Base-by-base conservation (phyloP, 2,888 invertebrate genomes). In the Chymomyza caudatula region DNA sequence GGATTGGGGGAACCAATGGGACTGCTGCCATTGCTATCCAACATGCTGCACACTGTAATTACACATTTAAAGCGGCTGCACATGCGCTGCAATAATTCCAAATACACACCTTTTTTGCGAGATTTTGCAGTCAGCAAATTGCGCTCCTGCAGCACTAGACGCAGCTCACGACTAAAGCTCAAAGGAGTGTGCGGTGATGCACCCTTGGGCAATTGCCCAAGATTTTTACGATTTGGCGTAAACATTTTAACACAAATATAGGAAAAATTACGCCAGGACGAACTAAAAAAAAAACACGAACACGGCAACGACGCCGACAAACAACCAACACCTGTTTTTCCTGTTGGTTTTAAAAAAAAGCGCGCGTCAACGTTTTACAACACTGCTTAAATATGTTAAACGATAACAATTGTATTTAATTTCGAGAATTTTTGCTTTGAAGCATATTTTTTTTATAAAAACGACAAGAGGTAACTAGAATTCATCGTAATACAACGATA, bases 101-200 rank as follows among this genome's bases (percentile, higher is more conserved):
- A 20, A 5, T 17, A 4, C 49, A 20, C 65, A 92, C 92, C 92
- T 91, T 92, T 92, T 84, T 91, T 92, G 64, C 92, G 91, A 0
- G 93, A 92, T 80, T 93, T 92, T 13, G 92, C 92, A 5, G 94
- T 93, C 25, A 94, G 86, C 29, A 94, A 90, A 87, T 94, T 94
- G 61, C 93, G 91, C 80, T 93, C 92, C 75, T 92, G 91, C 67
- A 94, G 92, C 43, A 92, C 92, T 78, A 92, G 91, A 60, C 92
- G 92, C 29, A 94, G 88, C 88, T 94, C 94, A 53, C 91, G 91
- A 80, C 93, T 93, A 54, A 92, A 91, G 69, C 91, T 91, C 6
- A 92, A 78, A 63, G 92, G 91, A 0, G 93, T 88, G 8, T 80
- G 76, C 1, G 88, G 88, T 1, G 88, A 82, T 17, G 51, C 5